phyloP scores from a whole-genome alignment of 1,140 invertebrate species.

The Diplogasteroides magnus region DNA sequence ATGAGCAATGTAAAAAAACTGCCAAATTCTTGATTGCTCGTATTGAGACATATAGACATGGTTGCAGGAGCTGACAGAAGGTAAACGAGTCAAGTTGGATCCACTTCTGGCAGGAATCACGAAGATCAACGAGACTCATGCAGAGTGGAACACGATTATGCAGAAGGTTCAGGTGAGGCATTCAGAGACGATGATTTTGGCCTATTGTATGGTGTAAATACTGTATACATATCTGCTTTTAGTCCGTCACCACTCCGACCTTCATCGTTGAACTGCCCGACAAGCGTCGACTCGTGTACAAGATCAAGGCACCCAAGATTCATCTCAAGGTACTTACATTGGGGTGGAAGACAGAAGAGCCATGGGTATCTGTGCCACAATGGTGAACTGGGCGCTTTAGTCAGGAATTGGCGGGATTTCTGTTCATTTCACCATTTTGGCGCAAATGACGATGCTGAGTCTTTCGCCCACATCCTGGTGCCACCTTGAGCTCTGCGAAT shows the following conservation, averaged over 20 bases:
- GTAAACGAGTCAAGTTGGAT: constrained; percentile 14
- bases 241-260: constrained; percentile 25
- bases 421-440: too few relatives aligned
- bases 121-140: constrained; percentile 58
- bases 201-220: background rate
- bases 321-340: constrained; percentile 28
- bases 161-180: constrained; percentile 18
- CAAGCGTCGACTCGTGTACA: constrained; percentile 23
- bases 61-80: constrained; percentile 57
- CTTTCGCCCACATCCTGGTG: too few relatives aligned
- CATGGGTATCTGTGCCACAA: too few relatives aligned
- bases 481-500: constrained; percentile 73
- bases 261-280: constrained; percentile 30
- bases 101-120: constrained; percentile 12
- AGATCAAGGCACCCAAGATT: constrained; percentile 16
- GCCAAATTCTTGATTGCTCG: too few relatives aligned
- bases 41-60: too few relatives aligned
- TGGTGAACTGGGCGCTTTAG: too few relatives aligned
- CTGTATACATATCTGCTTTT: constrained; percentile 8
- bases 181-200: too few relatives aligned
- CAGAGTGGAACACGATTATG: constrained; percentile 63
- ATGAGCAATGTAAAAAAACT: too few relatives aligned
- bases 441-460: too few relatives aligned
- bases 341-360: too few relatives aligned
- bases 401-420: too few relatives aligned